phyloP scores from a whole-genome alignment of 2,797 vertebrate species.

The Melanotaenia nigrans region DNA sequence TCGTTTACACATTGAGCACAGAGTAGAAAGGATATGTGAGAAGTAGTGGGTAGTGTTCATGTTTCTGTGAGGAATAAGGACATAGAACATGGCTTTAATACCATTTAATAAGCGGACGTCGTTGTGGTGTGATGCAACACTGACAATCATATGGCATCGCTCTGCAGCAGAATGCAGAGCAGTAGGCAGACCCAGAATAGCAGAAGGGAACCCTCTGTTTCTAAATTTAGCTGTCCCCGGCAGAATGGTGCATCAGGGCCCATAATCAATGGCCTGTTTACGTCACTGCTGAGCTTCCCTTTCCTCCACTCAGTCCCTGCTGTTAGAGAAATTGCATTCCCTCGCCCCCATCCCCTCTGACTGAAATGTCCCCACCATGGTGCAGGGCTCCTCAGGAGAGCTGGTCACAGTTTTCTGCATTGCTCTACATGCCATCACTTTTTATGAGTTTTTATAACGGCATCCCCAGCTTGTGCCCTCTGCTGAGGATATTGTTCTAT shows the following conservation, averaged over 20 bases:
- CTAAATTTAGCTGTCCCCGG: slow-evolving; percentile 79
- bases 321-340: slow-evolving; percentile 33
- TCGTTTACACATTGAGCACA: neutral
- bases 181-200: slow-evolving; percentile 50
- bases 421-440: slow-evolving; percentile 17
- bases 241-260: slow-evolving; percentile 71
- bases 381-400: slow-evolving; percentile 25
- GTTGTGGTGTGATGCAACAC: slow-evolving; percentile 37
- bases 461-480: slow-evolving; percentile 4
- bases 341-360: slow-evolving; percentile 42
- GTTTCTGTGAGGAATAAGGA: neutral
- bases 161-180: slow-evolving; percentile 75
- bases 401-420: slow-evolving; percentile 36
- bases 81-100: neutral
- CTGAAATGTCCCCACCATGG: slow-evolving; percentile 43
- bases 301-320: slow-evolving; percentile 15
- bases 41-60: neutral
- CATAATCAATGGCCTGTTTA: slow-evolving; percentile 69
- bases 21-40: neutral
- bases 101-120: too few species aligned
- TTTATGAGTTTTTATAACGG: slow-evolving; percentile 4
- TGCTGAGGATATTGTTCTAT: slow-evolving; percentile 33
- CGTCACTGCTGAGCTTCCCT: slow-evolving; percentile 62
- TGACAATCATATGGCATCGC: neutral
- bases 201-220: slow-evolving; percentile 78